Base-by-base conservation (phyloP, 2,113 vertebrate genomes). In the Canis aureus region DNA sequence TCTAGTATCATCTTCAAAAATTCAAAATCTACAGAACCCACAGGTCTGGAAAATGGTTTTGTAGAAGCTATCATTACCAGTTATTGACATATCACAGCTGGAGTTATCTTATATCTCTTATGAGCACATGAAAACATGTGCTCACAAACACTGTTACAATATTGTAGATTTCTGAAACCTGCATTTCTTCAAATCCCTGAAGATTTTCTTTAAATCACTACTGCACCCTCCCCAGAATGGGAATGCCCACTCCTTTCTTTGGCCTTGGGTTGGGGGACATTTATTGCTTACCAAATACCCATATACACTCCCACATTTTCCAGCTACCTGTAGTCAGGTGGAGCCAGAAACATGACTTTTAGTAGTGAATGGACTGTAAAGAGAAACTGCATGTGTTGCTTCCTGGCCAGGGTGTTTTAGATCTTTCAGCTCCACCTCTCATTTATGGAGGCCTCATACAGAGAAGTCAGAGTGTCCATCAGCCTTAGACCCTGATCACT, bases 1-100 rank as follows among this genome's bases (percentile, higher is more conserved):
- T n/a, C 82, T 93, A 43, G n/a, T 55, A 83, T 57, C 38, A 67
- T 93, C 89, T 86, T 91, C 59, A 97, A 92, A 92, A 93, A 87
- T 73, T 95, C 85, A 85, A 84, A 94, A 86, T 84, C 71, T 55
- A 76, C 3, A 3, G 22, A 96, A 79, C n/a, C 32, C 57, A 55
- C 8, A 53, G 81, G 27, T 93, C 76, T 93, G 78, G 59, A 93
- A 94, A 94, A 74, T 91, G 6, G 19, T 81, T 85, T 88, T 89
- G 12, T 76, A 57, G 73, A 91, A 25, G 17, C n/a, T 27, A 8
- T 51, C 59, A 25, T 84, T 38, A 60, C 20, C 79, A 90, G 32
- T 80, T 53, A 84, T 15, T 25, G 82, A 73, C 29, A 67, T 5
- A 32, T 62, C 74, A 85, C 78, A 73, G 25, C 60, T 22, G 8